Evolutionary conservation across 1,140 invertebrate genomes (phyloP), one percentile per base, ranked within the genome.

Genomic region (Cydia strobilella): DNA sequence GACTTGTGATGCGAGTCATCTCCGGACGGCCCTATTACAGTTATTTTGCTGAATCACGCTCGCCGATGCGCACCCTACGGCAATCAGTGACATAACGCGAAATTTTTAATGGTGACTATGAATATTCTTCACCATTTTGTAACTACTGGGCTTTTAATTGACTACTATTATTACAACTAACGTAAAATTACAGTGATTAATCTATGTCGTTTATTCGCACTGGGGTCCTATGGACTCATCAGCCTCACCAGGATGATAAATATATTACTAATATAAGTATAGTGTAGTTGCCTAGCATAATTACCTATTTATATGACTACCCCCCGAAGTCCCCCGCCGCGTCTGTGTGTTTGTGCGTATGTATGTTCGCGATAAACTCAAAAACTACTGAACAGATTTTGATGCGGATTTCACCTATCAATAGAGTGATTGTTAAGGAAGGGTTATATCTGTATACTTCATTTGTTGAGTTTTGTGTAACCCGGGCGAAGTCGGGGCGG

Each of bases 11-110:
- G 77, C 82, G 83, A 84, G 48, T 83, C 81, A 81, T 86, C 80
- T 79, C 79, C 76, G 73, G 83, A 75, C 78, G 80, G 83, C 84
- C 88, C 86, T 86, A 87, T 90, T 90, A 89, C 80, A 75, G 82
- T 81, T 83, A 83, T 83, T 87, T 81, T 86, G 86, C 88, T 80
- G 80, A 87, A 75, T 91, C 88, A 91, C 82, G 78, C 81, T 87
- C 75, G 82, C 85, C 87, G 89, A 87, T 84, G 86, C 77, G 81
- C 80, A 74, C 78, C 48, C 59, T 62, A 12, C 15, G 25, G 59
- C 48, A 62, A 74, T 39, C 73, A 63, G 59, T 73, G 72, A 76
- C 69, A 76, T 72, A 72, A 76, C 48, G 71, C 31, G 15, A 73
- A 76, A 39, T 54, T 51, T 76, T 76, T 76, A 31, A 18, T 59